Evolutionary conservation across 2,888 invertebrate genomes (phyloP), one percentile per base, ranked within the genome.

Genomic region (Colostygia pectinataria): DNA sequence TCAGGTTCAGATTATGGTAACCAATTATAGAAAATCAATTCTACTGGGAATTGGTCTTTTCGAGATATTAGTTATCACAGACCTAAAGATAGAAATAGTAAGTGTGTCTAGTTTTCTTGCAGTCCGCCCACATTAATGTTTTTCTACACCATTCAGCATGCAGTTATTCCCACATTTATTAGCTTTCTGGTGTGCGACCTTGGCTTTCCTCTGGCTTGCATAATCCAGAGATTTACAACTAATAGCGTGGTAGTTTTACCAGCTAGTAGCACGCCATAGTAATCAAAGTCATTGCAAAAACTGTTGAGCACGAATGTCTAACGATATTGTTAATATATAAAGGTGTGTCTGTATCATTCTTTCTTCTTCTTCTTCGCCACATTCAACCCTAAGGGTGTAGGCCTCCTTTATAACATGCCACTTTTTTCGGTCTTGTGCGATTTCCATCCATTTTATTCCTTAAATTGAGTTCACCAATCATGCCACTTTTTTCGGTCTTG

Each of bases 191-290:
- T 5, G 37, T 41, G 41, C 42, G 46, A 52, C 52, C 52, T 52
- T 52, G 52, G 31, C 27, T 36, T 51, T 51, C 25, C 38, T 32
- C 31, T 23, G 24, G 5, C 42, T 46, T 52, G 46, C 52, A 9
- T 52, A 52, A 46, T 24, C 24, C 36, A 41, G 32, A 42, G 33
- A 42, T 41, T 41, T 34, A 28, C 41, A 29, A 31, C 12, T n/a
- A 13, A 46, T 46, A 13, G 38, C 46, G 42, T 38, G 38, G 42
- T 7, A n/a, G 4, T n/a, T 40, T 6, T 20, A 40, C 4, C 32
- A 7, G 32, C 14, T 36, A n/a, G 7, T 31, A 45, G 12, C 46
- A 46, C 42, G 51, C 51, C 28, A 51, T 45, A 28, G 15, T 23
- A 38, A 50, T 45, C 31, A 40, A 28, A 18, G 29, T 13, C 10